These are phyloP conservation scores for Trichosurus vulpecula DNA, from an alignment of 2,797 vertebrate genomes.

Conservation along the genomic window DNA sequence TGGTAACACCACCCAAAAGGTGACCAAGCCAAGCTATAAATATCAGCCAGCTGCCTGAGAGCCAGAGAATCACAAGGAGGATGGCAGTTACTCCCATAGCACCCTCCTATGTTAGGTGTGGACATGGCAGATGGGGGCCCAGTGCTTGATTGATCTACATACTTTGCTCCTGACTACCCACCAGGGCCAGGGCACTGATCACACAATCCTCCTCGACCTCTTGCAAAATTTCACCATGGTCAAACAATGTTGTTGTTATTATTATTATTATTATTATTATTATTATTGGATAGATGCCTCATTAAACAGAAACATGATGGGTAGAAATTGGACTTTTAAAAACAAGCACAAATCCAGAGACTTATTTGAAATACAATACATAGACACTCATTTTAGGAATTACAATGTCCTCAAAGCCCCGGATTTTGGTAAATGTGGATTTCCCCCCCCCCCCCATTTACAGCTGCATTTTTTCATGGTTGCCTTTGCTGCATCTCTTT, in stretches of 20 bases:
- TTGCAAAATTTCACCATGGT: background rate
- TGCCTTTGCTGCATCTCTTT: background rate
- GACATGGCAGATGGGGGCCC: background rate
- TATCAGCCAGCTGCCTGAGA: background rate
- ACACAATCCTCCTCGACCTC: background rate
- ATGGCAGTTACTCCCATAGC: background rate
- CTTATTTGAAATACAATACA: background rate
- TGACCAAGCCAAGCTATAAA: background rate
- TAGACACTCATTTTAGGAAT: background rate
- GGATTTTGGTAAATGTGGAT: background rate
- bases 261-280: background rate
- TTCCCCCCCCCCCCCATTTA: conserved; percentile 1
- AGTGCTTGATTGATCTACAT: background rate
- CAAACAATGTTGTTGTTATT: background rate
- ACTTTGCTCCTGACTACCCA: background rate
- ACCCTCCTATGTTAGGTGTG: background rate
- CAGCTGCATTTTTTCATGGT: background rate
- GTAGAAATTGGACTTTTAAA: background rate
- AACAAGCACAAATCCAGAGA: background rate
- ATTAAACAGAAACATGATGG: background rate
- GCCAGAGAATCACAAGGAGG: background rate
- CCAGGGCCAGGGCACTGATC: background rate
- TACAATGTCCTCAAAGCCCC: background rate
- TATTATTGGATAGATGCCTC: background rate
- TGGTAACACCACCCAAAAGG: background rate